These are phyloP conservation scores for Eciton burchellii DNA, from an alignment of 1,140 invertebrate genomes.

Conservation along the genomic window DNA sequence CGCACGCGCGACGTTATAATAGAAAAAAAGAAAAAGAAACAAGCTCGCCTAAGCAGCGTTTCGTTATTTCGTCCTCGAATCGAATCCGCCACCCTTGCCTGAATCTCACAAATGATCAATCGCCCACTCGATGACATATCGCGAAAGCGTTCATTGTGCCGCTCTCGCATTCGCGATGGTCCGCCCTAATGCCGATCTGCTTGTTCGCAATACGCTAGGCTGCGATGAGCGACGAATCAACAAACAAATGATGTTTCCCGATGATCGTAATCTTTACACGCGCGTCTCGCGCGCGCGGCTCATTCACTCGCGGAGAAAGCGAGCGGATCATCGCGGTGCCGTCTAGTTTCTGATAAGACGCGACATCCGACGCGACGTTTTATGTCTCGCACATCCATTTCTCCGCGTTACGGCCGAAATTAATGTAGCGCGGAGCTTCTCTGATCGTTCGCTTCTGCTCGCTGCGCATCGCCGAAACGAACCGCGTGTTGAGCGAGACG, in stretches of 20 bases:
- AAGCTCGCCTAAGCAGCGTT: no score
- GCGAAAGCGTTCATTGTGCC: neutral
- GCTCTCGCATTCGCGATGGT: neutral
- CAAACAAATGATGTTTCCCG: no score
- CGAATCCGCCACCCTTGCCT: conserved; percentile 1
- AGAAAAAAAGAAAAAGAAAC: no score
- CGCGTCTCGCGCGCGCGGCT: neutral
- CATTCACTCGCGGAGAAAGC: neutral
- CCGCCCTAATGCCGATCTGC: conserved; percentile 4
- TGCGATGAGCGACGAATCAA: neutral
- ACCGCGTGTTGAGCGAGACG: no score
- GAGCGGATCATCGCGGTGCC: neutral
- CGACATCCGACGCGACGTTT: neutral
- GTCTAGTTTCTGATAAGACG: neutral
- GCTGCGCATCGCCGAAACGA: no score
- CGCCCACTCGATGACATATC: neutral
- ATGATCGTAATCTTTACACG: no score
- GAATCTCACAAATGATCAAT: conserved; percentile 3
- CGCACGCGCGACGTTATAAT: no score
- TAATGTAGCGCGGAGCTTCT: no score
- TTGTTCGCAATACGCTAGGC: neutral
- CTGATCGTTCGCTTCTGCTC: no score
- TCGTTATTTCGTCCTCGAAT: neutral
- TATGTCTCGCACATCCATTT: neutral
- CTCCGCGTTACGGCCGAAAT: no score